phyloP scores from a whole-genome alignment of 2,797 vertebrate species.

The Helostoma temminkii region DNA sequence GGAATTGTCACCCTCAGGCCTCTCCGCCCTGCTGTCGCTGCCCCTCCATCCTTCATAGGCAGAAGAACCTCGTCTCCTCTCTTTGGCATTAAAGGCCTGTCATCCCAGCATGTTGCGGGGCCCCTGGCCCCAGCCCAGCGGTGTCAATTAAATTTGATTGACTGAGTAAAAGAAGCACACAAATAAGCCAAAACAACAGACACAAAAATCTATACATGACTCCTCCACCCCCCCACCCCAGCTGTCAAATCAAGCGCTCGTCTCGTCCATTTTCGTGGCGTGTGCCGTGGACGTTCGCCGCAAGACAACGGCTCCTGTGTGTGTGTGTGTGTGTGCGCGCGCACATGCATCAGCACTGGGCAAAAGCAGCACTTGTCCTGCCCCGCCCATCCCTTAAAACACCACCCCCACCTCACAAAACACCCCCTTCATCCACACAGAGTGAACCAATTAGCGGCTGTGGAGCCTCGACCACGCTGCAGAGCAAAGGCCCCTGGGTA shows the following conservation, averaged over 20 bases:
- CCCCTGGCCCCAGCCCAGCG: conserved; percentile 93
- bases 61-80: conserved; percentile 72
- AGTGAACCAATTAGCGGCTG: conserved; percentile 95
- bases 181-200: conserved; percentile 99
- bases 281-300: conserved; percentile 50
- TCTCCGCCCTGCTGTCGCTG: conserved; percentile 83
- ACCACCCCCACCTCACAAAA: conserved; percentile 76
- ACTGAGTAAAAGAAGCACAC: conserved; percentile 99
- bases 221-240: conserved; percentile 90
- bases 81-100: conserved; percentile 95
- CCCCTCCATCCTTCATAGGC: conserved; percentile 80
- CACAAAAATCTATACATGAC: conserved; percentile 99
- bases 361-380: conserved; percentile 80
- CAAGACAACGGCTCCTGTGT: conserved; percentile 35
- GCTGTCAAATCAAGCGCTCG: conserved; percentile 92
- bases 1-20: conserved; percentile 88
- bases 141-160: conserved; percentile 99
- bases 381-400: conserved; percentile 72
- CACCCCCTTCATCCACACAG: conserved; percentile 89
- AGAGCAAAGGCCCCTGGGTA: conserved; percentile 88
- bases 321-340: conserved; percentile 14
- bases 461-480: conserved; percentile 77
- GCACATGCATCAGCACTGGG: conserved; percentile 2
- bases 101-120: conserved; percentile 85
- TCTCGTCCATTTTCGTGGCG: conserved; percentile 92